A percentile compares a stretch with the other conserved stretches of the same genome.
Evolutionary conservation across 2,797 vertebrate species (phyloP).

Genomic region (Smutsia temminckii): DNA sequence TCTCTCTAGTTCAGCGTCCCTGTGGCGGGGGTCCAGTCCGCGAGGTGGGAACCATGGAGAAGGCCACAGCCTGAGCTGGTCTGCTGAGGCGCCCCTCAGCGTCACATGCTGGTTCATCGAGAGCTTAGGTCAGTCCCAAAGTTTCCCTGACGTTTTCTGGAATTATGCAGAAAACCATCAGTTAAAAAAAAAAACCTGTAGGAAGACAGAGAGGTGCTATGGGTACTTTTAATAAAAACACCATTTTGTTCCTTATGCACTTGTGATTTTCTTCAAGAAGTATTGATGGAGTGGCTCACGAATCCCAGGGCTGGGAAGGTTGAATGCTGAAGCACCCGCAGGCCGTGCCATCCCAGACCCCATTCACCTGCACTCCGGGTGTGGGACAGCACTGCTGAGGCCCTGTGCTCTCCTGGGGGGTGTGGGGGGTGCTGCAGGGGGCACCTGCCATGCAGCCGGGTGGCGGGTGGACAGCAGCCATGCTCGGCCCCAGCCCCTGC

Average conservation of each 20-base stretch:
- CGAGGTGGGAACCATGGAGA: not conserved
- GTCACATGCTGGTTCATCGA: not conserved
- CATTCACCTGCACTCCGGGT: not conserved
- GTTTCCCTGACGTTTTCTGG: conserved; percentile 1
- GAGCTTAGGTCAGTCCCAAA: not conserved
- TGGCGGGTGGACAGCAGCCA: no score
- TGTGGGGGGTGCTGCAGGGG: not conserved
- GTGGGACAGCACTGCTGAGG: not conserved
- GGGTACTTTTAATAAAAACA: conserved; percentile 74
- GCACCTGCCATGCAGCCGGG: not conserved
- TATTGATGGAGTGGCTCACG: fast-evolving
- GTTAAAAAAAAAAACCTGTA: conserved; percentile 34
- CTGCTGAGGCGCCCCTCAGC: not conserved
- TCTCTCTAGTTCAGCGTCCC: not conserved
- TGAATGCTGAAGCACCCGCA: not conserved
- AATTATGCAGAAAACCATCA: conserved; percentile 39
- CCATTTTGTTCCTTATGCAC: conserved; percentile 49
- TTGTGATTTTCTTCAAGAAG: conserved; percentile 35
- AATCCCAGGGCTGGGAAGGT: not conserved
- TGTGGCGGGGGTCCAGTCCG: not conserved
- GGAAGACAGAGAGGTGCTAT: conserved; percentile 67
- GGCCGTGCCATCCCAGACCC: not conserved
- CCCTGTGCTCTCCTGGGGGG: fast-evolving
- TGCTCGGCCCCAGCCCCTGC: not conserved
- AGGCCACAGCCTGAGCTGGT: not conserved